Evolutionary conservation across 2,113 vertebrate genomes (phyloP), one percentile per base, ranked within the genome.

Genomic region (Pica pica): DNA sequence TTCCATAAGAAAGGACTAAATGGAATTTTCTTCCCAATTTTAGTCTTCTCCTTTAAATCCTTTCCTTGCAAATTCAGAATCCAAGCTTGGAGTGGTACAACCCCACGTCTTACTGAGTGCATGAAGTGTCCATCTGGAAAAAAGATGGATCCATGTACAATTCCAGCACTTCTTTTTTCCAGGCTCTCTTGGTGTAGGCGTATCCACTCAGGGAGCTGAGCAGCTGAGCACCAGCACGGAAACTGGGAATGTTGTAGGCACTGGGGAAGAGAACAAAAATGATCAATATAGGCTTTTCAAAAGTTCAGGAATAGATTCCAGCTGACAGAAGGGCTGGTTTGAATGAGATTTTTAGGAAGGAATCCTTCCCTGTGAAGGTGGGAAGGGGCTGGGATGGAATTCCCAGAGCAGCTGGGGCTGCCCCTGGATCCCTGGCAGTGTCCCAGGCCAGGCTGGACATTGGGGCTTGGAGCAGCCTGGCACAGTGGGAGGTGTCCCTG

Each of bases 151-250:
- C 99, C 99, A 99, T 98, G 88, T 98, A 99, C 68, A 99, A 94
- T 28, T 99, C 99, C 35, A 99, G 98, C 82, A 98, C 99, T 81
- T 99, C 99, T 89, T 99, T 99, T 93, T 97, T 99, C 99, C 99
- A 99, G 63, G 99, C 98, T 42, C 99, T 96, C 84, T 99, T 99
- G 35, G 99, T 99, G 46, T 99, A 99, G 76, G 99, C 99, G 0
- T 99, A 99, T n/a, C 99, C 99, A 42, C 99, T 99, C 64, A 99
- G 98, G 57, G 98, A 99, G 97, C 98, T 99, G 87, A 99, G 98
- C 80, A 99, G 98, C 97, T 99, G 99, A 73, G 99, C 97, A 2
- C 99, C 97, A 1, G 99, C 99, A 86, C 98, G 98, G 92, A 99
- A 99, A 97, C 99, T 99, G 79, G 99, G 99, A 56, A 98, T 85